Evolutionary conservation across 2,113 vertebrate genomes (phyloP).

Genomic region (Talpa occidentalis): DNA sequence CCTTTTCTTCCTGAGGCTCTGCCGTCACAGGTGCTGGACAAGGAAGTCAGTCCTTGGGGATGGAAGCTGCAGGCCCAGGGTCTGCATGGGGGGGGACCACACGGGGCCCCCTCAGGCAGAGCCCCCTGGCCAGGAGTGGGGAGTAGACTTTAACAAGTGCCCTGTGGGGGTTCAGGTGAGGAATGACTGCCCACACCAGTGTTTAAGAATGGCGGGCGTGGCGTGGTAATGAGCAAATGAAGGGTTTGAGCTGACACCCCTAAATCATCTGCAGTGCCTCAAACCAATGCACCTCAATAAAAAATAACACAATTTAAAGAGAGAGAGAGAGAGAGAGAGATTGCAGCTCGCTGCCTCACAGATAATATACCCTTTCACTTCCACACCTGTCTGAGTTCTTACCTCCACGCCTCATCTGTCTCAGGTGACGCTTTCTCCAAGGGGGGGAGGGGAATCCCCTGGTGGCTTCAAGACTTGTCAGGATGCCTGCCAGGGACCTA

Average conservation of each 20-base stretch:
- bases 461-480: accelerated
- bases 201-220: too few relatives aligned
- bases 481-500: too few relatives aligned
- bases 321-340: not conserved
- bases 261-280: too few relatives aligned
- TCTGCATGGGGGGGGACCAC: too few relatives aligned
- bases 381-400: not conserved
- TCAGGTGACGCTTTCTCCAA: not conserved
- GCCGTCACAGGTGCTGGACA: too few relatives aligned
- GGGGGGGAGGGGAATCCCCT: not conserved
- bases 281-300: too few relatives aligned
- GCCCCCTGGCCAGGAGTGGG: accelerated
- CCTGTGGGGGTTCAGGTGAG: not conserved
- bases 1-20: not conserved
- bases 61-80: accelerated
- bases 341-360: not conserved
- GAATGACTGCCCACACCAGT: too few relatives aligned
- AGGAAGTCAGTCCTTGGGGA: not conserved
- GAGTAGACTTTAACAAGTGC: not conserved
- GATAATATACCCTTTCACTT: not conserved
- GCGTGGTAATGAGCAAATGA: not conserved
- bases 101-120: not conserved
- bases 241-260: too few relatives aligned
- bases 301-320: too few relatives aligned
- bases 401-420: too few relatives aligned